Evolutionary conservation across 2,113 vertebrate genomes (phyloP).

Genomic region (Campylomormyrus tamandua): DNA sequence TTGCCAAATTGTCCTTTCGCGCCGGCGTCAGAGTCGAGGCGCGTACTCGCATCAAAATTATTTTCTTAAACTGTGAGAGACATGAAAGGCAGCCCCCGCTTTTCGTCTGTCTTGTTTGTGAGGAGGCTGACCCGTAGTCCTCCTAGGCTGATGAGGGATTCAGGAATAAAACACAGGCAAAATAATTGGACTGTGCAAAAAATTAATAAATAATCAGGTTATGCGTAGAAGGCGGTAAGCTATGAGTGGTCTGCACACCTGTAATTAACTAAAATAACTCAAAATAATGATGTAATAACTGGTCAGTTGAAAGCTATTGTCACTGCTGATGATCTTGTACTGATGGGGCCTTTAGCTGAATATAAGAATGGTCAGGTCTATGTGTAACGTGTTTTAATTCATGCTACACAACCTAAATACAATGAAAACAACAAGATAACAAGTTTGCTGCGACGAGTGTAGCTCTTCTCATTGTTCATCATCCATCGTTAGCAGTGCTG

Average conservation of each 20-base stretch:
- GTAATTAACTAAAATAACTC: background rate
- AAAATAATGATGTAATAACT: background rate
- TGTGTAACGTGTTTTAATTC: background rate
- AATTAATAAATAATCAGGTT: background rate
- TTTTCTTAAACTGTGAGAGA: background rate
- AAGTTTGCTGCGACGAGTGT: background rate
- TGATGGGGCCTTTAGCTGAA: background rate
- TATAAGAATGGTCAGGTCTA: background rate
- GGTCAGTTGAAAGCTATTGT: background rate
- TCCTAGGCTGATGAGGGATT: background rate
- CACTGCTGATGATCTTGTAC: background rate
- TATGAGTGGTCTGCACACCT: background rate
- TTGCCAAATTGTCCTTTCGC: background rate
- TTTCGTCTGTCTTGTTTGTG: background rate
- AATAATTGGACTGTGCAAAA: background rate
- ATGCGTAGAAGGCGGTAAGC: background rate
- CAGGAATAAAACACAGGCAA: background rate
- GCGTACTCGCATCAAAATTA: background rate
- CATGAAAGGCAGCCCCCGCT: background rate
- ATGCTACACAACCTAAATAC: background rate
- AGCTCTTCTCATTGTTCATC: constrained; percentile 14
- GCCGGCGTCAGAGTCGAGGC: background rate
- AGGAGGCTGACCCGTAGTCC: background rate
- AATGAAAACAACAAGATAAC: background rate
- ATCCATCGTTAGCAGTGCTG: background rate